A percentile compares a stretch with the other conserved stretches of the same genome.
Evolutionary conservation across 2,888 invertebrate genomes (phyloP).

Genomic region (Galerucella nymphaeae): DNA sequence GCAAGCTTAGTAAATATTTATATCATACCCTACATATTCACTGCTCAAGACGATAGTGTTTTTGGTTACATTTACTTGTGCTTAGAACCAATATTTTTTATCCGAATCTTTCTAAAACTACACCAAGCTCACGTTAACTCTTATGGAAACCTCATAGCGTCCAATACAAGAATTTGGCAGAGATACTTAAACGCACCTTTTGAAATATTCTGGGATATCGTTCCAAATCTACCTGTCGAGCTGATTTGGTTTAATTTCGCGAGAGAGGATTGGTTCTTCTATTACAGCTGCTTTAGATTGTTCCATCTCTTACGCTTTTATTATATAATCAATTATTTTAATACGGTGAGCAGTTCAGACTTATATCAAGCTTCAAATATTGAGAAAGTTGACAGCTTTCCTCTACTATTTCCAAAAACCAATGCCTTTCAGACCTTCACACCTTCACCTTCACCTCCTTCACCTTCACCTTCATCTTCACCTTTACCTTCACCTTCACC

Average conservation of each 20-base stretch:
- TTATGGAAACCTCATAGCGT: slow-evolving; percentile 35
- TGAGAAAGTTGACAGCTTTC: too few relatives aligned
- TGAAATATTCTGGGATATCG: slow-evolving; percentile 39
- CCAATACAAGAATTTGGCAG: slow-evolving; percentile 28
- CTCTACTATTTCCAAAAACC: too few relatives aligned
- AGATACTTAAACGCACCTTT: slow-evolving; percentile 36
- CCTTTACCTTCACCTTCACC: too few relatives aligned
- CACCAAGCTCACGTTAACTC: slow-evolving; percentile 33
- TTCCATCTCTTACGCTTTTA: slow-evolving; percentile 40
- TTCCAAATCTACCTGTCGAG: slow-evolving; percentile 38
- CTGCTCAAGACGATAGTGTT: slow-evolving; percentile 29
- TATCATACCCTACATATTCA: slow-evolving; percentile 39
- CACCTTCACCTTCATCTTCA: too few relatives aligned
- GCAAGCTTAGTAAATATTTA: slow-evolving; percentile 37
- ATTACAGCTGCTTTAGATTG: slow-evolving; percentile 38
- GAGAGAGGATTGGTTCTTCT: slow-evolving; percentile 37
- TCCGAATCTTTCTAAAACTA: slow-evolving; percentile 38
- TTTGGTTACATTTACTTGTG: slow-evolving; percentile 27
- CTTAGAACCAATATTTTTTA: slow-evolving; percentile 40
- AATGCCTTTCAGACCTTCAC: too few relatives aligned
- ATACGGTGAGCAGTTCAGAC: slow-evolving; percentile 24
- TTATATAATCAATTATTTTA: slow-evolving; percentile 38
- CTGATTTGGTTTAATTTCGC: slow-evolving; percentile 31
- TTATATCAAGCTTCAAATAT: too few relatives aligned
- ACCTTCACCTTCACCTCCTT: too few relatives aligned